A percentile compares a stretch with the other conserved stretches of the same genome.
These are phyloP conservation scores for Chauna torquata DNA, from an alignment of 2,113 vertebrate species.

Conservation along the genomic window DNA sequence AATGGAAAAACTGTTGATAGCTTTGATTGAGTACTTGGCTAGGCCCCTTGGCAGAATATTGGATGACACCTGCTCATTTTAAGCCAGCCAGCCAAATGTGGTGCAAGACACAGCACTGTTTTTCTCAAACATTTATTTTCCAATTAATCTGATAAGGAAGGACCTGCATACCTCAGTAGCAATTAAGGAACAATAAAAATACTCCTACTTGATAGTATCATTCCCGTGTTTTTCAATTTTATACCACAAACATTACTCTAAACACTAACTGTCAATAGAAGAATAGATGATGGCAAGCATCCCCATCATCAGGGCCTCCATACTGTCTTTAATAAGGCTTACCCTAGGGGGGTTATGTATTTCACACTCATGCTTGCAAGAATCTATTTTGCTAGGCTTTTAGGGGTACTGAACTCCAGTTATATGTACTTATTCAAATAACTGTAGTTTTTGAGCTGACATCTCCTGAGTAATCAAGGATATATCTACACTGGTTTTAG, in stretches of 20 bases:
- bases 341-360: not conserved
- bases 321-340: not conserved
- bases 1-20: not conserved
- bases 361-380: not conserved
- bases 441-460: not conserved
- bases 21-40: not conserved
- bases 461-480: not conserved
- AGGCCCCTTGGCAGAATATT: not conserved
- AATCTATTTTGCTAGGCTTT: not conserved
- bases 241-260: not conserved
- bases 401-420: not conserved
- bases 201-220: not conserved
- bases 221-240: not conserved
- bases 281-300: not conserved
- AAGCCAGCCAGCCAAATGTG: not conserved
- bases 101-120: not conserved
- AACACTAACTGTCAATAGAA: not conserved
- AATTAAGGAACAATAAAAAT: constrained; percentile 5
- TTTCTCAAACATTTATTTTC: constrained; percentile 13
- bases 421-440: not conserved
- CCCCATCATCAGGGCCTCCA: not conserved
- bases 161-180: not conserved
- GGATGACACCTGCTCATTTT: not conserved
- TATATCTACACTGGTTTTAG: not conserved
- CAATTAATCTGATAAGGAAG: not conserved